Evolutionary conservation across 2,888 invertebrate genomes (phyloP).

Genomic region (Odontocolon sp.): DNA sequence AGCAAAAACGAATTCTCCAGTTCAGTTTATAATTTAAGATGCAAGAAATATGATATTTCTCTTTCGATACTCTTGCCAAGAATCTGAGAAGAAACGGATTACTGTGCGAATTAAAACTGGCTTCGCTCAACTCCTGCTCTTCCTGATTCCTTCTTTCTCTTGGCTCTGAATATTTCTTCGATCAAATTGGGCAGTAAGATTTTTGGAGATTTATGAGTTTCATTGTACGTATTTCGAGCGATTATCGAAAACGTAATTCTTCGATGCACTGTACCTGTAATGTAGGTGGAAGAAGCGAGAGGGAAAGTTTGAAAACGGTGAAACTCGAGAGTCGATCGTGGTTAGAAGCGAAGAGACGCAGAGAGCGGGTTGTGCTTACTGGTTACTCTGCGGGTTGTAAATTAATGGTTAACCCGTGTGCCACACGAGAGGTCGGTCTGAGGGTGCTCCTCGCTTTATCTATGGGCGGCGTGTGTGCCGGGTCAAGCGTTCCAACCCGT

Average conservation of each 20-base stretch:
- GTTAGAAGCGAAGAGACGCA: conserved; percentile 26
- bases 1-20: conserved; percentile 7
- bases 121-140: background rate
- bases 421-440: conserved; percentile 72
- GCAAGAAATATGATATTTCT: background rate
- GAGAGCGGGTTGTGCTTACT: no score
- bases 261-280: no score
- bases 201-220: no score
- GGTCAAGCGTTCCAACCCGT: conserved; percentile 72
- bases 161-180: no score
- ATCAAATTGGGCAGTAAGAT: no score
- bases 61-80: background rate
- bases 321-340: no score
- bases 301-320: conserved; percentile 51
- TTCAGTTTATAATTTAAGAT: conserved; percentile 29
- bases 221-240: no score
- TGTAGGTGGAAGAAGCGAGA: conserved; percentile 58
- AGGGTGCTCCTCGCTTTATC: conserved; percentile 75
- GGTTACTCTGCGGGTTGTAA: conserved; percentile 80
- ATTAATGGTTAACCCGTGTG: conserved; percentile 79
- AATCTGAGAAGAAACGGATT: conserved; percentile 3
- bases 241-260: no score
- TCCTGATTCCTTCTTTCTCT: conserved; percentile 11
- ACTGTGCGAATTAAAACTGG: background rate
- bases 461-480: conserved; percentile 75